Percentiles rank a stretch among this genome's conserved stretches.
Evolutionary conservation across 2,113 vertebrate genomes (phyloP).

Genomic region (Stigmatopora nigra): DNA sequence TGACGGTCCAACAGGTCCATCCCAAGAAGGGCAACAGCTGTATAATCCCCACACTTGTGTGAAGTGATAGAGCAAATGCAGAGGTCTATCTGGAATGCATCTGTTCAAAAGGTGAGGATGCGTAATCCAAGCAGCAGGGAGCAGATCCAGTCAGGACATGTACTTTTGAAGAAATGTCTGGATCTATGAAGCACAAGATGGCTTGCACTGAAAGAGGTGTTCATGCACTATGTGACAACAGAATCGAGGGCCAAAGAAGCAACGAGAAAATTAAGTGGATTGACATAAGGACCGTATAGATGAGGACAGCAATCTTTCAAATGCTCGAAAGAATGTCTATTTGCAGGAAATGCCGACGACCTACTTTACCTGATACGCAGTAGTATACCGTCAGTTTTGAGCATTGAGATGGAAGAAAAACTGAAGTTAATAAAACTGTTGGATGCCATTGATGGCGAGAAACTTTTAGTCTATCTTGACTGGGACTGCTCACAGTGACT

Average conservation of each 20-base stretch:
- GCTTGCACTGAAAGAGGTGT: conserved; percentile 1
- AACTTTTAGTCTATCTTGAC: too few relatives aligned
- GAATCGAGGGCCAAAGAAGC: not conserved
- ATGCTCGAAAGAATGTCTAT: not conserved
- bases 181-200: conserved; percentile 3
- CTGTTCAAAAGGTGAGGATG: conserved; percentile 45
- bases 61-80: conserved; percentile 14
- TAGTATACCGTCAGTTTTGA: not conserved
- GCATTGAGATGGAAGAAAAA: not conserved
- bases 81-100: conserved; percentile 25
- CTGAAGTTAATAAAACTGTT: not conserved
- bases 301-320: not conserved
- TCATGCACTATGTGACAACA: not conserved
- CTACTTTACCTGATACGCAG: not conserved
- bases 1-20: conserved; percentile 5
- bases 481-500: too few relatives aligned
- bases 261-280: not conserved
- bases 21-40: conserved; percentile 4
- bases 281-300: not conserved
- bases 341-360: not conserved
- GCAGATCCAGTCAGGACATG: not conserved
- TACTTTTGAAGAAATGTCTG: conserved; percentile 5
- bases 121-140: conserved; percentile 16
- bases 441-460: too few relatives aligned
- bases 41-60: conserved; percentile 13